A percentile compares a stretch with the other conserved stretches of the same genome.
phyloP scores from a whole-genome alignment of 2,888 invertebrate genomes.

The Bruchidius siliquastri region DNA sequence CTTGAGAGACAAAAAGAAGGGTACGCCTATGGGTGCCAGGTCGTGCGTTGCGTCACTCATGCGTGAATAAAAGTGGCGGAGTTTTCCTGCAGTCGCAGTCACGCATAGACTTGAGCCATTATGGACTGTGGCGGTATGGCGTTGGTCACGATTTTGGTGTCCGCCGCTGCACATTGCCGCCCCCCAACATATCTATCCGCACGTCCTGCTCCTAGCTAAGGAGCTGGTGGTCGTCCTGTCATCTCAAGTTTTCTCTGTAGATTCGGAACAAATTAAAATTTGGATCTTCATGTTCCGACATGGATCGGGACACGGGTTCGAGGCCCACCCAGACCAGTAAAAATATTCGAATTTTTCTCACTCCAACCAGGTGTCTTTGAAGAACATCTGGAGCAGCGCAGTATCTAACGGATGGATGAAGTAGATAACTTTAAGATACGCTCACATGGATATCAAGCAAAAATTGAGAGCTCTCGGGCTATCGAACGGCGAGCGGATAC shows the following conservation, averaged over 20 bases:
- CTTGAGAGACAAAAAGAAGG: not conserved
- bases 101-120: not conserved
- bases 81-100: not conserved
- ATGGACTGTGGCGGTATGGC: not conserved
- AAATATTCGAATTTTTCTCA: no score
- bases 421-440: no score
- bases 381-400: no score
- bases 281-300: no score
- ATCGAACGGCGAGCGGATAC: no score
- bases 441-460: no score
- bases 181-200: not conserved
- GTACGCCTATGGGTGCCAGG: not conserved
- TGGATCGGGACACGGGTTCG: no score
- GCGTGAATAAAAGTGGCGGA: not conserved
- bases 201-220: not conserved
- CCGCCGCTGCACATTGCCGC: not conserved
- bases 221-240: not conserved
- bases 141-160: not conserved
- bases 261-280: no score
- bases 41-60: not conserved
- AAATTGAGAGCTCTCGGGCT: no score
- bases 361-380: no score
- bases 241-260: not conserved
- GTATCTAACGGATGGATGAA: no score
- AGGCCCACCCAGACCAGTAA: no score